phyloP scores from a whole-genome alignment of 2,888 invertebrate genomes.

The Aspidiotus rigidus region DNA sequence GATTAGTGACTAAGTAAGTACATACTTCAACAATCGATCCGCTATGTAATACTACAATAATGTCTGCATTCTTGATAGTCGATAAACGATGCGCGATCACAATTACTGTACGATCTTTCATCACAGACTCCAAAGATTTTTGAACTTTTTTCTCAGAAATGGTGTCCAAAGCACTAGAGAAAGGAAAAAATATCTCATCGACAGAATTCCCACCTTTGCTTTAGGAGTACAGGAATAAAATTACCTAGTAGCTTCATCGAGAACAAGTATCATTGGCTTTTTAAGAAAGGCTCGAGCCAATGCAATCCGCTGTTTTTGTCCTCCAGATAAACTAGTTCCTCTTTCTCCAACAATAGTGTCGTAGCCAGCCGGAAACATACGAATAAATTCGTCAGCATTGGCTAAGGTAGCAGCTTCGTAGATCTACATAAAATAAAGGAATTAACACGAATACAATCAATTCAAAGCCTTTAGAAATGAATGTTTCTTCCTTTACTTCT shows the following conservation, averaged over 20 bases:
- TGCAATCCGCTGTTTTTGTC: conserved; percentile 89
- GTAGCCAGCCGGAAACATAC: conserved; percentile 71
- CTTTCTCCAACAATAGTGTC: conserved; percentile 80
- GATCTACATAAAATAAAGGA: conserved; percentile 34
- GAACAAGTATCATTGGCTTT: conserved; percentile 73
- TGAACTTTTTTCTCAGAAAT: conserved; percentile 87
- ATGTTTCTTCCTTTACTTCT: conserved; percentile 48
- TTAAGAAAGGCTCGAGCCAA: conserved; percentile 90
- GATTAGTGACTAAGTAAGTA: conserved; percentile 2
- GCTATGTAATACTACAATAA: conserved; percentile 79
- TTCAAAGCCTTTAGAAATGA: neutral
- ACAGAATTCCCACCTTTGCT: neutral
- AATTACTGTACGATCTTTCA: conserved; percentile 78
- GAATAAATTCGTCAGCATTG: conserved; percentile 86
- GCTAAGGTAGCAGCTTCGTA: conserved; percentile 69
- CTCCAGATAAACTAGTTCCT: conserved; percentile 85
- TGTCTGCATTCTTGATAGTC: conserved; percentile 80
- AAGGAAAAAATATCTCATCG: neutral
- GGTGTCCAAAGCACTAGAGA: conserved; percentile 74
- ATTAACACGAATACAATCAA: neutral
- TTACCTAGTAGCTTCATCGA: conserved; percentile 92
- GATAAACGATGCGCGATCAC: conserved; percentile 90
- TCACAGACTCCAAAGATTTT: conserved; percentile 72
- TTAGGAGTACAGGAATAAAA: neutral
- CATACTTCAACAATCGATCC: conserved; percentile 74